Evolutionary conservation across 1,140 invertebrate genomes (phyloP).

Genomic region (Theocolax elegans): DNA sequence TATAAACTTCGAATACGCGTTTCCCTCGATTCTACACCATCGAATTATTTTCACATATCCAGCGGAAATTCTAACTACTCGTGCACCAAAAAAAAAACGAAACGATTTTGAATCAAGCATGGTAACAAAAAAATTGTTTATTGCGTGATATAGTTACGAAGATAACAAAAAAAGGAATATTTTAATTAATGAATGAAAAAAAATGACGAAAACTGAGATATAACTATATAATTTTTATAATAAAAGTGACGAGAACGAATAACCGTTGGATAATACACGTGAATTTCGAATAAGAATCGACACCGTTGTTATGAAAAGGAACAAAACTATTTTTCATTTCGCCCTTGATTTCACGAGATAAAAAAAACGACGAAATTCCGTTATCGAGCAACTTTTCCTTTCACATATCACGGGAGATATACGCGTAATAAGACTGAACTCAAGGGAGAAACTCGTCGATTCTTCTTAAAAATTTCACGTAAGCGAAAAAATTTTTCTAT

Average conservation of each 20-base stretch:
- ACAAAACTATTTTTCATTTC: conserved; percentile 20
- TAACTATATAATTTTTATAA: conserved; percentile 34
- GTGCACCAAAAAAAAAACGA: conserved; percentile 9
- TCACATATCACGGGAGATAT: conserved; percentile 32
- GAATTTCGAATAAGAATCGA: conserved; percentile 8
- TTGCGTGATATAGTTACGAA: neutral
- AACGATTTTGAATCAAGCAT: neutral
- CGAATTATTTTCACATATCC: no score
- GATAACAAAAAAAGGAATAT: conserved; percentile 18
- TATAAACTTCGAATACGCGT: no score
- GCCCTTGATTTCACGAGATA: conserved; percentile 26
- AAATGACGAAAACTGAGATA: neutral
- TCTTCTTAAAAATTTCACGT: neutral
- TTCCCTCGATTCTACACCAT: neutral
- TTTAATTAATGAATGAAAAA: conserved; percentile 19
- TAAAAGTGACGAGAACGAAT: neutral
- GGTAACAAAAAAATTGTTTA: conserved; percentile 27
- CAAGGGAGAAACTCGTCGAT: conserved; percentile 17
- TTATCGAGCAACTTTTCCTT: conserved; percentile 33
- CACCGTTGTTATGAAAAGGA: conserved; percentile 11
- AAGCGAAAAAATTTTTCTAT: neutral
- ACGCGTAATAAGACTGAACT: conserved; percentile 31
- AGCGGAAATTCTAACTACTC: conserved; percentile 13
- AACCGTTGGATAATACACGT: neutral
- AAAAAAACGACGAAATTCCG: no score